phyloP scores from a whole-genome alignment of 2,797 vertebrate species.

The Acrossocheilus wenchowensis region DNA sequence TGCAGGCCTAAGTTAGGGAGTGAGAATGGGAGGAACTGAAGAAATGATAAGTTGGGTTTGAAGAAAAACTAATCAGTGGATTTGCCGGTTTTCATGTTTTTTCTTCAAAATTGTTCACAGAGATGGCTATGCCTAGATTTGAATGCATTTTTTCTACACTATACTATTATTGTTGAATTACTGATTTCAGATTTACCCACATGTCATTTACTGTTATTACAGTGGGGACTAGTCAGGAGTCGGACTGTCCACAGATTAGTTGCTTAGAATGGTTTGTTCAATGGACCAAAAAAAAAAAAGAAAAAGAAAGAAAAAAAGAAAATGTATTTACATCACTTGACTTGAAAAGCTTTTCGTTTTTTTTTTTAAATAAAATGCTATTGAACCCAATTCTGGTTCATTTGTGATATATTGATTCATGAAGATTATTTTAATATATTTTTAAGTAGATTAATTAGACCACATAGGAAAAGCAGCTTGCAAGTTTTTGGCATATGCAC shows the following conservation, averaged over 20 bases:
- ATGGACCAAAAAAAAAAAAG: background rate
- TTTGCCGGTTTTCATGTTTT: background rate
- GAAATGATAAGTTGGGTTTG: background rate
- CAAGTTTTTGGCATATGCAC: too few relatives aligned
- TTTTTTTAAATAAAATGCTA: background rate
- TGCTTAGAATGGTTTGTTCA: background rate
- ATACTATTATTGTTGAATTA: background rate
- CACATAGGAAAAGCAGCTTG: too few relatives aligned
- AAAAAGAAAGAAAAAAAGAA: too few relatives aligned
- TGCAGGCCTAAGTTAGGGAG: background rate
- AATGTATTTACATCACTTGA: background rate
- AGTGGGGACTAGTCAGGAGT: background rate
- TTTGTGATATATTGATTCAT: background rate
- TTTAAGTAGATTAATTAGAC: too few relatives aligned
- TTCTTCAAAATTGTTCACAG: background rate
- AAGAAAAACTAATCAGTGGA: conserved; percentile 16
- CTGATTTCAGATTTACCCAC: background rate
- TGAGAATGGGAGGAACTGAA: background rate
- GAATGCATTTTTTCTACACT: background rate
- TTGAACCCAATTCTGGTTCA: background rate
- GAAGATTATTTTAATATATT: background rate
- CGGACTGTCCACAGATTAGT: background rate
- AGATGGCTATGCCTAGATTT: background rate
- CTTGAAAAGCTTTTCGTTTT: background rate
- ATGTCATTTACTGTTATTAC: background rate